A percentile compares a stretch with the other conserved stretches of the same genome.
phyloP scores from a whole-genome alignment of 2,797 vertebrate genomes.

The Limnodromus scolopaceus region DNA sequence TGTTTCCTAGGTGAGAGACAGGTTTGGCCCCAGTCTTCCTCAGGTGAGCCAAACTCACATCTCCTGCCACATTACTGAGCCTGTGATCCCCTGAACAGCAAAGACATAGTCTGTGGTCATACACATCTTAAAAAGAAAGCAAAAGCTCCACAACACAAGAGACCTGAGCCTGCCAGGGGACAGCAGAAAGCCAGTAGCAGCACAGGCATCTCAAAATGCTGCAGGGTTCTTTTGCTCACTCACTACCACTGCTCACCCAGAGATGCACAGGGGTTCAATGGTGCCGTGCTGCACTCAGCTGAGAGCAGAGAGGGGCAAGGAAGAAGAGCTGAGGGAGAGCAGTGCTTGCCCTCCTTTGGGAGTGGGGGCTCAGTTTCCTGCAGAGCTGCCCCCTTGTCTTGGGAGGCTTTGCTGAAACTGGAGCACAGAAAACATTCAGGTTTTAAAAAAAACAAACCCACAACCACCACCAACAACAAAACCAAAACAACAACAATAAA shows the following conservation, averaged over 20 bases:
- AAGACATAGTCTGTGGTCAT: too few relatives aligned
- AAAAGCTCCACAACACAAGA: fast-evolving
- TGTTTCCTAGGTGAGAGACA: not conserved
- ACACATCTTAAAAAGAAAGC: not conserved
- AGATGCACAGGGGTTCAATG: fast-evolving
- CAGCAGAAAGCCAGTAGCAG: not conserved
- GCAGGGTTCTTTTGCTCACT: not conserved
- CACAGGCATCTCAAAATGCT: not conserved
- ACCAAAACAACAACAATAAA: not conserved
- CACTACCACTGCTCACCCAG: not conserved
- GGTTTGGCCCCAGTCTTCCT: not conserved
- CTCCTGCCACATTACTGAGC: not conserved
- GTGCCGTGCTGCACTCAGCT: too few relatives aligned
- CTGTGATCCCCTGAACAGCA: not conserved
- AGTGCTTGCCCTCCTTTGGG: not conserved
- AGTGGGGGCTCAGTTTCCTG: not conserved
- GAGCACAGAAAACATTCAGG: not conserved
- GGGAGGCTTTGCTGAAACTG: not conserved
- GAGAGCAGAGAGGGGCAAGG: not conserved
- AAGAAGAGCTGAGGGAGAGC: not conserved
- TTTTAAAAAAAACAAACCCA: not conserved
- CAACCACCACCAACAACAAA: too few relatives aligned
- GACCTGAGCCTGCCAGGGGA: not conserved
- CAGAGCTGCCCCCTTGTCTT: not conserved
- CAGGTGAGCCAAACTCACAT: not conserved